These are phyloP conservation scores for Euproctis similis DNA, from an alignment of 2,888 invertebrate genomes.

Conservation along the genomic window DNA sequence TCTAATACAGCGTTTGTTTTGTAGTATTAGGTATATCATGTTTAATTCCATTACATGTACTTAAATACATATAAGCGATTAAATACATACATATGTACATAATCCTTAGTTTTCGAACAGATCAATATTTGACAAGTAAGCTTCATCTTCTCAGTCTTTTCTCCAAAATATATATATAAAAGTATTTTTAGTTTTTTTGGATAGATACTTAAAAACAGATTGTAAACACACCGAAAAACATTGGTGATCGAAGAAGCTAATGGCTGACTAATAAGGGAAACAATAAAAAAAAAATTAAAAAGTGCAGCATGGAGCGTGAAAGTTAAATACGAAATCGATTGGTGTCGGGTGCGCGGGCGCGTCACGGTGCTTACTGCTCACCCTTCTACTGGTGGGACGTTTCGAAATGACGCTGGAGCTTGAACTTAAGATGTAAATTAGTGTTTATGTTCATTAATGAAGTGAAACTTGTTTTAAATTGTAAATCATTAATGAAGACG, in stretches of 20 bases:
- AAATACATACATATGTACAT: no score
- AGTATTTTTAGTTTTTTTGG: neutral
- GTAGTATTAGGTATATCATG: no score
- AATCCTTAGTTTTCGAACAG: no score
- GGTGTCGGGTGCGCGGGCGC: slow-evolving; percentile 45
- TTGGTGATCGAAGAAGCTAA: slow-evolving; percentile 14
- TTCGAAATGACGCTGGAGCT: slow-evolving; percentile 10
- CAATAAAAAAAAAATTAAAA: slow-evolving; percentile 35
- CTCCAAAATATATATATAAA: neutral
- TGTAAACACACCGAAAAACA: slow-evolving; percentile 10
- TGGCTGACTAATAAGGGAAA: slow-evolving; percentile 18
- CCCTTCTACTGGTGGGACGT: slow-evolving; percentile 14
- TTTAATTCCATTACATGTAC: no score
- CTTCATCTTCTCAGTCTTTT: no score
- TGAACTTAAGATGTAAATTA: no score
- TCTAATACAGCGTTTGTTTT: no score
- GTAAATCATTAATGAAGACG: no score
- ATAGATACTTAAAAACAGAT: slow-evolving; percentile 3
- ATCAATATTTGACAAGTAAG: no score
- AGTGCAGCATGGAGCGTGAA: slow-evolving; percentile 53
- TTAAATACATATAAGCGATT: no score
- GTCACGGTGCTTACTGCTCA: slow-evolving; percentile 40
- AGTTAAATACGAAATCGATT: slow-evolving; percentile 53
- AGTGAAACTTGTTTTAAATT: slow-evolving; percentile 20
- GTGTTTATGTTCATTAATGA: slow-evolving; percentile 15